Percentiles rank a stretch among this genome's conserved stretches.
Conservation (phyloP, 2,113 vertebrate genomes). For the Peromyscus leucopus region DNA sequence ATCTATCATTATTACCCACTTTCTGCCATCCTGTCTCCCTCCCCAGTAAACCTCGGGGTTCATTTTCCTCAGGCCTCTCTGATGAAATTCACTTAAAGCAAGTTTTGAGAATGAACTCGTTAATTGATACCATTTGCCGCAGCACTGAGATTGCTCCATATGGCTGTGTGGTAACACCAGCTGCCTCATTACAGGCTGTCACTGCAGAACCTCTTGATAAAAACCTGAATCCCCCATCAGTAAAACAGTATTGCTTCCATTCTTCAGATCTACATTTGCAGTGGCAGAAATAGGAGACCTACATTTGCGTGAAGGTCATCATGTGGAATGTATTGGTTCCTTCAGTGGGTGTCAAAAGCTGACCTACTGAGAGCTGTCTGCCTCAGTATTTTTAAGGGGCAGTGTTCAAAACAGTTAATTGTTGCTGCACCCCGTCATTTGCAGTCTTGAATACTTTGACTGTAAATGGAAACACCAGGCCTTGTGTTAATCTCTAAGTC, state of each 20-base stretch:
- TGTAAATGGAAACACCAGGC: conserved; percentile 36
- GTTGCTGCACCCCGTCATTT: not conserved
- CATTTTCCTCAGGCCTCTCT: conserved; percentile 72
- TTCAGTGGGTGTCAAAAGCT: conserved; percentile 30
- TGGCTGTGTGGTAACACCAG: conserved; percentile 79
- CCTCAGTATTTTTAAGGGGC: conserved; percentile 27
- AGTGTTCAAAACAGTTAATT: not conserved
- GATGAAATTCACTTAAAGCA: conserved; percentile 69
- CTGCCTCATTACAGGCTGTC: conserved; percentile 81
- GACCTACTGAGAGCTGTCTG: conserved; percentile 63
- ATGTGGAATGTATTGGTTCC: conserved; percentile 68
- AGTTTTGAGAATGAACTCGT: conserved; percentile 72
- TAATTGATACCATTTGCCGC: conserved; percentile 74
- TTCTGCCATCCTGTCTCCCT: conserved; percentile 43
- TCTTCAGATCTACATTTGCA: conserved; percentile 74
- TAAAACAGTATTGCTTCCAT: conserved; percentile 72
- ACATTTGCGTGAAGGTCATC: conserved; percentile 74
- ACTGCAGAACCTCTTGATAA: conserved; percentile 81
- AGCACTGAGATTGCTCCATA: conserved; percentile 54
- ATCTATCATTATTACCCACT: conserved; percentile 61
- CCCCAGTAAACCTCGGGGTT: not conserved
- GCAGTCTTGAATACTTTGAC: not conserved
- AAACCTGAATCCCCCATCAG: conserved; percentile 72
- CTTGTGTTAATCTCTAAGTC: conserved; percentile 34
- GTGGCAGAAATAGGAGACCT: conserved; percentile 69